Evolutionary conservation across 2,797 vertebrate species (phyloP).

Genomic region (Carcharodon carcharias): DNA sequence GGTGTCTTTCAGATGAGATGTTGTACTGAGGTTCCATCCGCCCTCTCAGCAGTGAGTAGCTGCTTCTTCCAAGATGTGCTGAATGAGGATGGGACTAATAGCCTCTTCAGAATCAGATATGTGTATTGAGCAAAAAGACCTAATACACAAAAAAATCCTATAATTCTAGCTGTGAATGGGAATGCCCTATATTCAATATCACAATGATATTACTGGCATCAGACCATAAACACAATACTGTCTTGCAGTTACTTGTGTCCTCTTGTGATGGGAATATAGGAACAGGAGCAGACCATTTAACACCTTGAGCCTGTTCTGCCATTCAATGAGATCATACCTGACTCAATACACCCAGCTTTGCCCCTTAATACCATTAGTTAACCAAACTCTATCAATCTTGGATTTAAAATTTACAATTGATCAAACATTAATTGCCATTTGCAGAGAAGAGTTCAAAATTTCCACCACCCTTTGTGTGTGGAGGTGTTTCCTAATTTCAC

Average conservation of each 20-base stretch:
- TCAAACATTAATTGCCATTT: neutral
- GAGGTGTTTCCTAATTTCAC: neutral
- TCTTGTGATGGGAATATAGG: no score
- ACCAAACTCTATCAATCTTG: neutral
- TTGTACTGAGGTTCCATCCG: neutral
- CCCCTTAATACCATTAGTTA: neutral
- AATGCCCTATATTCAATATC: neutral
- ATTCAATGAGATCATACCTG: no score
- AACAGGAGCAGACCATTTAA: no score
- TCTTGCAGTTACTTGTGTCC: neutral
- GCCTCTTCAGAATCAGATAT: neutral
- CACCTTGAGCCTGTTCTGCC: no score
- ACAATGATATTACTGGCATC: neutral
- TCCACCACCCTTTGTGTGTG: neutral
- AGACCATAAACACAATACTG: neutral
- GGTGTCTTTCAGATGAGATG: neutral
- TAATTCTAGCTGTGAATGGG: neutral
- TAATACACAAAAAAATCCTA: neutral
- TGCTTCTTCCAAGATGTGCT: neutral
- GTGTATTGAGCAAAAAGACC: neutral
- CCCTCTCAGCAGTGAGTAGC: neutral
- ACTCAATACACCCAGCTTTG: no score
- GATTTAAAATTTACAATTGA: neutral
- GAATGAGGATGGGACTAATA: neutral
- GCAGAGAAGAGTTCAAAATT: no score